Evolutionary conservation across 2,888 invertebrate species (phyloP).

Genomic region (Ditula angustiorana): DNA sequence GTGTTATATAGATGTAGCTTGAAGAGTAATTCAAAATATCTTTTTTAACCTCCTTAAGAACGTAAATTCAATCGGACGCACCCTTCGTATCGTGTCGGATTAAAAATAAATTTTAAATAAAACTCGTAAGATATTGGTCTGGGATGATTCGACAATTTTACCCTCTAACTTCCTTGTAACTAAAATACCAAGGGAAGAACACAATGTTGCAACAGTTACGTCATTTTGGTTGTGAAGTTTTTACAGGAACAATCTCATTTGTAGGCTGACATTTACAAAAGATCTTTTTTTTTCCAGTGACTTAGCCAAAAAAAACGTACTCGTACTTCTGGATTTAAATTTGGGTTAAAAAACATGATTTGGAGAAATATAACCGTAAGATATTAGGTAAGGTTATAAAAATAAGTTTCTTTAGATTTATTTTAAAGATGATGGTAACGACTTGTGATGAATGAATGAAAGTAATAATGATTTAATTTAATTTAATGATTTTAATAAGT

Average conservation of each 20-base stretch:
- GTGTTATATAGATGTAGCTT: no score
- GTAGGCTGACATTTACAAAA: constrained; percentile 57
- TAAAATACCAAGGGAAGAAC: neutral
- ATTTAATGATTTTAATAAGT: no score
- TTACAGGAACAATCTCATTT: constrained; percentile 58
- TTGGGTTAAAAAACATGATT: no score
- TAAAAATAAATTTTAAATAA: constrained; percentile 68
- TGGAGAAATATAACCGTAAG: no score
- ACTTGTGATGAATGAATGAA: no score
- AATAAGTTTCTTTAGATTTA: no score
- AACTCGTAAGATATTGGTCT: constrained; percentile 63
- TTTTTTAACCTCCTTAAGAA: neutral
- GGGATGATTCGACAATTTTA: constrained; percentile 69
- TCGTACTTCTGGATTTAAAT: constrained; percentile 40
- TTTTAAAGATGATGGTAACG: no score
- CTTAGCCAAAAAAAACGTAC: neutral
- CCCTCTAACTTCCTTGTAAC: constrained; percentile 39
- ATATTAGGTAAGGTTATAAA: no score
- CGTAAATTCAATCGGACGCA: constrained; percentile 51
- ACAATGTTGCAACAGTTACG: neutral
- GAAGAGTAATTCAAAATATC: no score
- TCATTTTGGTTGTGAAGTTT: neutral
- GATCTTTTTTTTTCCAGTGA: neutral
- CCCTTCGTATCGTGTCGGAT: constrained; percentile 52
- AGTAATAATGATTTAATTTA: no score